These are phyloP conservation scores for Psittacula echo DNA, from an alignment of 2,797 vertebrate genomes.

Conservation along the genomic window DNA sequence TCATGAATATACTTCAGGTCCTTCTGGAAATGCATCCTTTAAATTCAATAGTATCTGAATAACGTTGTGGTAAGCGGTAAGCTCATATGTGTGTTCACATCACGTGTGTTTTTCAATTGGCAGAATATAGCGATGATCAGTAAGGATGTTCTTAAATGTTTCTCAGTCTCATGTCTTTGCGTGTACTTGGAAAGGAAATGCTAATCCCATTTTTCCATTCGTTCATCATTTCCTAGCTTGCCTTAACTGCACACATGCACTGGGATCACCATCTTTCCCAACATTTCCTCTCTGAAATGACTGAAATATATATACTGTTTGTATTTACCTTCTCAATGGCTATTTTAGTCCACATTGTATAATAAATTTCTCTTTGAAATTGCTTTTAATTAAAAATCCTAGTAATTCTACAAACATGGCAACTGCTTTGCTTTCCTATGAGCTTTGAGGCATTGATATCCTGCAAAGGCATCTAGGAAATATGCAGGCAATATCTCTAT, in stretches of 20 bases:
- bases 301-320: neutral
- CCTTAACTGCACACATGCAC: neutral
- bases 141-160: neutral
- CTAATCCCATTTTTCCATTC: neutral
- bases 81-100: neutral
- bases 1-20: neutral
- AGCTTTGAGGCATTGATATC: neutral
- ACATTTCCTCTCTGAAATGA: neutral
- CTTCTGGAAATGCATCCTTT: neutral
- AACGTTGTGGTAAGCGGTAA: neutral
- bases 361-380: neutral
- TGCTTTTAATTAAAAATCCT: neutral
- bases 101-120: neutral
- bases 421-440: neutral
- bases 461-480: neutral
- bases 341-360: neutral
- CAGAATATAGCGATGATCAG: neutral
- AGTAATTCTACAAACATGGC: neutral
- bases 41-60: neutral
- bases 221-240: neutral
- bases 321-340: neutral
- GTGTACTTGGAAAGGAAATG: neutral
- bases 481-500: neutral
- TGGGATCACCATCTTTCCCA: neutral
- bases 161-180: neutral